Conservation (phyloP, 2,888 invertebrate species). For the Pediacus dermestoides region DNA sequence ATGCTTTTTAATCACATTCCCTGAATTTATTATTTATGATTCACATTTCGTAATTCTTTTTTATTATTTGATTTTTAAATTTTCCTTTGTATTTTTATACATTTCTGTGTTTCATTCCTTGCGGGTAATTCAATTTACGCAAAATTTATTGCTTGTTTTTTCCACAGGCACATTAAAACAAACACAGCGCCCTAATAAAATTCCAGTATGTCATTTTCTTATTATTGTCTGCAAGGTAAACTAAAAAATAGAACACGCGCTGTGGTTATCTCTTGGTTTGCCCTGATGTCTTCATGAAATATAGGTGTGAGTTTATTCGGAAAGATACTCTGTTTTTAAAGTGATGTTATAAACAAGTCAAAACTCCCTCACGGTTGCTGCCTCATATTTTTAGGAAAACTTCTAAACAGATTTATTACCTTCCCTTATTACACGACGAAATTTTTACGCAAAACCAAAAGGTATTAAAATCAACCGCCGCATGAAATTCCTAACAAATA, state of each 20-base stretch:
- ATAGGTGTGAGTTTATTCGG: too few species aligned
- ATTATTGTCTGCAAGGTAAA: too few species aligned
- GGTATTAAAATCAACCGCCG: too few species aligned
- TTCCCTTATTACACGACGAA: too few species aligned
- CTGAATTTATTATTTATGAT: constrained; percentile 40
- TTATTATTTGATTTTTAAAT: constrained; percentile 35
- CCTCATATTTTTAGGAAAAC: constrained; percentile 3
- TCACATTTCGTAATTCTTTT: constrained; percentile 36
- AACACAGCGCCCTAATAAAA: too few species aligned
- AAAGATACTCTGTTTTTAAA: constrained; percentile 1
- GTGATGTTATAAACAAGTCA: constrained; percentile 3
- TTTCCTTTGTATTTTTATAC: constrained; percentile 14
- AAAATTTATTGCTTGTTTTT: constrained; percentile 1
- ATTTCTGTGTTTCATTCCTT: neutral
- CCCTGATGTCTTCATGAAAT: too few species aligned
- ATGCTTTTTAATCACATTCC: constrained; percentile 41
- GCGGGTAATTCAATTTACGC: too few species aligned
- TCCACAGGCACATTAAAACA: neutral
- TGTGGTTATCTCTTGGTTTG: too few species aligned
- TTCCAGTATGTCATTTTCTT: too few species aligned
- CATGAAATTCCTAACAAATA: too few species aligned
- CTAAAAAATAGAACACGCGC: too few species aligned
- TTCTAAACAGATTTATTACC: constrained; percentile 3
- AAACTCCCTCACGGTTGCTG: neutral
- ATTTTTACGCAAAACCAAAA: too few species aligned